Evolutionary conservation across 1,140 invertebrate genomes (phyloP).

Genomic region (Amyelois transitella): DNA sequence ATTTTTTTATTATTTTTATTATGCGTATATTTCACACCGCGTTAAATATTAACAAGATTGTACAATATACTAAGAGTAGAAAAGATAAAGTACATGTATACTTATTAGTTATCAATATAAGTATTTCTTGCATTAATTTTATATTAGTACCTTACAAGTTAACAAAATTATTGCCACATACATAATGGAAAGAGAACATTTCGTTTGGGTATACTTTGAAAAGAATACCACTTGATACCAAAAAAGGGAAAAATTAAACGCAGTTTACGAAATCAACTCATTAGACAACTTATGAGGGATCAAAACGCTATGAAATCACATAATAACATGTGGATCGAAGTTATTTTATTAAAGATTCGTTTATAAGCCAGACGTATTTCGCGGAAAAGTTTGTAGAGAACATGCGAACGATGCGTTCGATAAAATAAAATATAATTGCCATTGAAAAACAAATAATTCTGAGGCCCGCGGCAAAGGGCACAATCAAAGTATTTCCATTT

Average conservation of each 20-base stretch:
- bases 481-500: conserved; percentile 65
- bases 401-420: conserved; percentile 52
- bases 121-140: no score
- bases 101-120: no score
- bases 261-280: not conserved
- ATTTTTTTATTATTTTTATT: not conserved
- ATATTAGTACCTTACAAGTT: no score
- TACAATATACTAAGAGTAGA: no score
- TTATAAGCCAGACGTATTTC: conserved; percentile 45
- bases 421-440: conserved; percentile 73
- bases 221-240: not conserved
- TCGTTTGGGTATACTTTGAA: not conserved
- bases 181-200: not conserved
- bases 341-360: not conserved
- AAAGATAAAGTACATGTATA: no score
- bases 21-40: no score
- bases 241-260: not conserved
- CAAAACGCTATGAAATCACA: not conserved
- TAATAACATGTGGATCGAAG: not conserved
- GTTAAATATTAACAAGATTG: no score
- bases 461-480: conserved; percentile 48
- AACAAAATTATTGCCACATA: not conserved
- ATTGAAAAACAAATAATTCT: conserved; percentile 71
- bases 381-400: conserved; percentile 52
- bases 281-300: not conserved